Evolutionary conservation across 2,797 vertebrate species (phyloP), one percentile per base, ranked within the genome.

Genomic region (Sparidentex hasta): DNA sequence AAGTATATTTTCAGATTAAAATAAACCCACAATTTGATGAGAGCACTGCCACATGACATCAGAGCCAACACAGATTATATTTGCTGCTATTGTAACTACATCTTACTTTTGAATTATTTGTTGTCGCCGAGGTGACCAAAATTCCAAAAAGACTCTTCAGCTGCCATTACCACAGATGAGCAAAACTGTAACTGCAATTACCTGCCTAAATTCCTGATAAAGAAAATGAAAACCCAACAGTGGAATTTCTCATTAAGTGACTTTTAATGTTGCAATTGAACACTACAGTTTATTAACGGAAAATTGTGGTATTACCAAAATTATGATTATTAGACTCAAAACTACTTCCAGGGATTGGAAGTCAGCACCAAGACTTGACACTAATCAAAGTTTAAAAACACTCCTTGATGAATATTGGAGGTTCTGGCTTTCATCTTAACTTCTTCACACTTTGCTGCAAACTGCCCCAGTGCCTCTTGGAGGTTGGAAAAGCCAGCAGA

Each of bases 1-100:
- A n/a, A n/a, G n/a, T n/a, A n/a, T n/a, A n/a, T n/a, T n/a, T n/a
- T n/a, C n/a, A n/a, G n/a, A n/a, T n/a, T 54, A 77, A 80, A 83
- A 82, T 86, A 76, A 71, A 52, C 65, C 83, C 75, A 69, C 71
- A 79, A 46, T 72, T 66, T 87, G 81, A 87, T 86, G 79, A 81
- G 83, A 71, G 48, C 65, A 61, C 43, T 77, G 82, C 74, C 68
- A 65, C 72, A 55, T 51, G 55, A 61, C 66, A 71, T 84, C 79
- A 84, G 79, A 89, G 80, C 63, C 41, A 59, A 76, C 52, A 65
- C 2, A 2, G 54, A 17, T 38, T 48, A 14, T n/a, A 51, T 44
- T 41, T 52, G 57, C 25, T 54, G 51, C 52, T 54, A 64, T 52
- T 23, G 11, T 64, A 65, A 67, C 58, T 21, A 56, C 52, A 44